These are phyloP conservation scores for Champsocephalus gunnari DNA, from an alignment of 2,797 vertebrate species.

Conservation along the genomic window DNA sequence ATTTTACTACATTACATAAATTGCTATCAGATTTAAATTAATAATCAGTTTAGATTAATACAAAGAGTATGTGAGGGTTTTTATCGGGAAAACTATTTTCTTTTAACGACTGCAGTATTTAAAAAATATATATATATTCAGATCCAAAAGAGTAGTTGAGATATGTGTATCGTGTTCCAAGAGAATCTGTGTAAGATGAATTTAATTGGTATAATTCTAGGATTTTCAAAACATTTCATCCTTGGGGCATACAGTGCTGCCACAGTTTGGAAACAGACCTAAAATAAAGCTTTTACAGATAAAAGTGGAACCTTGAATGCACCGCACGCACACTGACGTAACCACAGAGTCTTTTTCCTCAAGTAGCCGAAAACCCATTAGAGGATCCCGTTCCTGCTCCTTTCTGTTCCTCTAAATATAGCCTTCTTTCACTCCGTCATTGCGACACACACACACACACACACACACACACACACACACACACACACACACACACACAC, in stretches of 20 bases:
- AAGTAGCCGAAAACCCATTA: slow-evolving; percentile 42
- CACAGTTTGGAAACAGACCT: not conserved
- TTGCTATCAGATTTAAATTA: too few species aligned
- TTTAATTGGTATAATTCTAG: slow-evolving; percentile 23
- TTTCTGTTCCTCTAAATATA: slow-evolving; percentile 48
- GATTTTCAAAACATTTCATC: slow-evolving; percentile 32
- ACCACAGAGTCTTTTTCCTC: not conserved
- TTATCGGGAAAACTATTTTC: too few species aligned
- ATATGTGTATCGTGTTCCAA: not conserved
- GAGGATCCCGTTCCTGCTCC: slow-evolving; percentile 10
- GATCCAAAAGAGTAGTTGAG: not conserved
- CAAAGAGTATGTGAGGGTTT: too few species aligned
- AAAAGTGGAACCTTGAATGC: slow-evolving; percentile 1
- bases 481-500: slow-evolving; percentile 30
- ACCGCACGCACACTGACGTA: slow-evolving; percentile 17
- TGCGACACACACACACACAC: slow-evolving; percentile 29
- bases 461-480: slow-evolving; percentile 31
- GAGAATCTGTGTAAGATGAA: slow-evolving; percentile 11
- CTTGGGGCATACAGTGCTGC: not conserved
- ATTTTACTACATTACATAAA: too few species aligned
- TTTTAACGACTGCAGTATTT: not conserved
- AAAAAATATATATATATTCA: not conserved
- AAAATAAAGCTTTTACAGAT: slow-evolving; percentile 18
- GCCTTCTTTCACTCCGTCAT: slow-evolving; percentile 27
- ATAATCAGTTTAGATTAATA: too few species aligned